These are phyloP conservation scores for Colinus virginianus DNA, from an alignment of 2,113 vertebrate genomes.

Conservation along the genomic window DNA sequence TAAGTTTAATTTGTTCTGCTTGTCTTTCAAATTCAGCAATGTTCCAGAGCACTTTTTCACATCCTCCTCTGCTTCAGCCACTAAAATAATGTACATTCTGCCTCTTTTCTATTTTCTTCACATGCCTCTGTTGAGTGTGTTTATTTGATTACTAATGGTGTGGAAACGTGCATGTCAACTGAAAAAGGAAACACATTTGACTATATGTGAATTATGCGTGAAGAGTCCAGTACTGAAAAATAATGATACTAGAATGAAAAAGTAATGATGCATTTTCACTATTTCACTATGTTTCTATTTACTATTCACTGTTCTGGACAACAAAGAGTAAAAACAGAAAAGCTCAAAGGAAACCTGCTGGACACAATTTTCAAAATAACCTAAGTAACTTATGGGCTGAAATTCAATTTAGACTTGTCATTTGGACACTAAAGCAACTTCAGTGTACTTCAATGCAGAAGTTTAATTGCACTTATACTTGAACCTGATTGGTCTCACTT, in stretches of 20 bases:
- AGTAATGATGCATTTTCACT: neutral
- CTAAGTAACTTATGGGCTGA: neutral
- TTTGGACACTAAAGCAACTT: neutral
- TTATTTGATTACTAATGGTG: neutral
- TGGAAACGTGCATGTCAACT: neutral
- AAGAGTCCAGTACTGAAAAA: neutral
- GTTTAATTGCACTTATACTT: neutral
- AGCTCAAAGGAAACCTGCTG: neutral
- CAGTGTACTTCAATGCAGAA: neutral
- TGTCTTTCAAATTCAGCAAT: neutral
- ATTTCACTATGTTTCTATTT: neutral
- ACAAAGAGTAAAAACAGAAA: neutral
- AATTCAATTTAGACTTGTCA: neutral
- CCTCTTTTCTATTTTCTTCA: neutral
- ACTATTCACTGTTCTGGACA: neutral
- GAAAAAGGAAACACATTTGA: neutral
- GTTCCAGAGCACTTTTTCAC: neutral
- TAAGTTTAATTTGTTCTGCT: neutral
- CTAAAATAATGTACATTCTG: neutral
- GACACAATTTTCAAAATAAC: neutral
- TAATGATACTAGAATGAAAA: rapidly evolving
- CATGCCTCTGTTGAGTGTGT: neutral
- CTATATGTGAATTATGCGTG: neutral
- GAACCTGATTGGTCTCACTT: neutral
- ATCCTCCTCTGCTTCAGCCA: neutral